Evolutionary conservation across 2,113 vertebrate species (phyloP), one percentile per base, ranked within the genome.

Genomic region (Tragelaphus imberbis): DNA sequence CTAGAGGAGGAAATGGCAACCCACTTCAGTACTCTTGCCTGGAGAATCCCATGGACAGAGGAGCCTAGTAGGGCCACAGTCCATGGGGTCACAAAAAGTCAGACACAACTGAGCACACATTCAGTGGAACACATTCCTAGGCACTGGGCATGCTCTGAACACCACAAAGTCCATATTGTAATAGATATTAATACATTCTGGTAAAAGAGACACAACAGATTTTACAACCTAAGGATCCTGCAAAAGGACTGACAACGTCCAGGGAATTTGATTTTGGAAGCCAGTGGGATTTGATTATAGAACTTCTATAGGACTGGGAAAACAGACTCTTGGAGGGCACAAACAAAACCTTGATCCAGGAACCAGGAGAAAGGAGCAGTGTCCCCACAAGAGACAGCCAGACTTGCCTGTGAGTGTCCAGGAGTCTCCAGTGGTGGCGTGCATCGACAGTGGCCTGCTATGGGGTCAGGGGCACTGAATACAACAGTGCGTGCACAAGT

Each of bases 401-500:
- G n/a, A 40, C 19, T 40, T 40, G 68, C n/a, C 68, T 23, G 68
- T 71, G n/a, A 3, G 65, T 23, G 68, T 40, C n/a, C 68, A 71
- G 9, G 68, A 71, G n/a, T 11, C n/a, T 36, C 68, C 19, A 40
- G n/a, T 11, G 65, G 9, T 36, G 65, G n/a, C 1, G 0, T 21
- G n/a, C 15, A 0, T 36, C 2, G 33, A 68, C 65, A 68, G 65
- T 1, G 17, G n/a, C 68, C 68, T 71, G 68, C 68, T 36, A 19
- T 12, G n/a, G 17, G 65, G 9, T 23, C 19, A 36, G 65, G 63
- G 9, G n/a, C 68, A 12, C n/a, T 36, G n/a, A 21, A 36, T 19
- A 21, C n/a, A 36, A 19, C 68, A 71, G 19, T 3, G 68, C n/a
- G 0, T 12, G 19, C 0, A 0, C n/a, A 36, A 36, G n/a, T 11